Base-by-base conservation (phyloP, 2,797 vertebrate species). In the Okamejei kenojei region DNA sequence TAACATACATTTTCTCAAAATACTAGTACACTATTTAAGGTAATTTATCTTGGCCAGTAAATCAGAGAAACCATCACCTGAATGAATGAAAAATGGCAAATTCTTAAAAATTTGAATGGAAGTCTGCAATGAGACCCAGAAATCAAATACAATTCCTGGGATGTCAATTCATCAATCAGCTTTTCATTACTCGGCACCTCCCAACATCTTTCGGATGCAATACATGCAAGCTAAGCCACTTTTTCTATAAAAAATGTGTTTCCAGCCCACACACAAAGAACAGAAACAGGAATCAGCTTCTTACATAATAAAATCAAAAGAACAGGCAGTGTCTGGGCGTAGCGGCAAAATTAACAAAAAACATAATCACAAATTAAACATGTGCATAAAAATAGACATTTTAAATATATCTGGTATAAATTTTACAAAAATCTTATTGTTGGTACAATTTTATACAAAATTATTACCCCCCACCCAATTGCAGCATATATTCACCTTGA, bases 401-500 rank as follows among this genome's bases (percentile, higher is more conserved):
- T 82, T 54, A 58, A 45, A 8, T 45, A 21, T 82, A 19, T 58
- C 38, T 58, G 23, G 45, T 21, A 82, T 4, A 35, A 38, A 17
- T 45, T 38, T 15, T 90, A 90, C 71, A 71, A 90, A 90, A 38
- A 17, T 10, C 32, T 15, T 0, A 26, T 1, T 32, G 32, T 9
- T 71, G 32, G 5, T 88, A 35, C 29, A 88, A 11, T 35, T 32
- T 88, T 17, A 88, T 88, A 38, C 88, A 29, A 71, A 17, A 90
- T 68, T 38, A 90, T 90, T 90, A 23, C 86, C n/a, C n/a, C n/a
- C n/a, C n/a, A n/a, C n/a, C n/a, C n/a, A n/a, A 68, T 8, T 65
- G 15, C 61, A 88, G 63, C 61, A 7, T 35, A 35, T 58, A 71
- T 38, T 71, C 88, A 65, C 88, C 32, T 35, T 71, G 15, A 90